These are phyloP conservation scores for Cossypha heuglini DNA, from an alignment of 2,797 vertebrate species.

Conservation along the genomic window DNA sequence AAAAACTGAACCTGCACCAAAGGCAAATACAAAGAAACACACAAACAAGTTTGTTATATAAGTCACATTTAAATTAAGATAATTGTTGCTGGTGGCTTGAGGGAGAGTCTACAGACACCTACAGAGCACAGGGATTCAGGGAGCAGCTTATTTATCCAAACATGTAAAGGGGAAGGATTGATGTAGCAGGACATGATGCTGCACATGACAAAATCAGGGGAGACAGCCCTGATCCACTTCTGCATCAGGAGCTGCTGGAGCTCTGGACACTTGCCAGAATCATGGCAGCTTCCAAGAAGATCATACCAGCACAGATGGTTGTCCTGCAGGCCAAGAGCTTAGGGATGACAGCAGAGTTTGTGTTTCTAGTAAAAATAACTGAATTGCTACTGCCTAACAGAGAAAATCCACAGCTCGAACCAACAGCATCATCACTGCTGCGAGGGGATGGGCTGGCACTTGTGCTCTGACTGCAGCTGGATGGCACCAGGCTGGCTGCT, in stretches of 20 bases:
- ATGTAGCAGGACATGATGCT: not conserved
- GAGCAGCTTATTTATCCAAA: not conserved
- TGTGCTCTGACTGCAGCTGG: fast-evolving
- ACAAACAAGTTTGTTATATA: not conserved
- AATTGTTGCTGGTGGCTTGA: not conserved
- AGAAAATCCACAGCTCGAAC: not conserved
- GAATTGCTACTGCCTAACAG: not conserved
- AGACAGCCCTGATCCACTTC: not conserved
- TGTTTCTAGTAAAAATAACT: conserved; percentile 3
- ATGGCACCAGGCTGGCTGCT: not conserved
- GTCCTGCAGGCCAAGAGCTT: conserved; percentile 5
- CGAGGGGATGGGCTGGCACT: fast-evolving
- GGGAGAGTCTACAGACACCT: not conserved
- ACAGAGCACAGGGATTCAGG: not conserved
- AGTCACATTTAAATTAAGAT: not conserved
- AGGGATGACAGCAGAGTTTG: conserved; percentile 27
- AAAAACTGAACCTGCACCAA: not conserved
- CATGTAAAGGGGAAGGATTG: not conserved
- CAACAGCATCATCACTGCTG: fast-evolving
- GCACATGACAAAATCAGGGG: not conserved
- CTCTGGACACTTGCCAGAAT: conserved; percentile 33
- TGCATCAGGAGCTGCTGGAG: not conserved
- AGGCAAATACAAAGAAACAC: not conserved
- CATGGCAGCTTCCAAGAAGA: not conserved
- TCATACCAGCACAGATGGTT: conserved; percentile 22